phyloP scores from a whole-genome alignment of 2,888 invertebrate species.

The Catotricha subobsoleta region DNA sequence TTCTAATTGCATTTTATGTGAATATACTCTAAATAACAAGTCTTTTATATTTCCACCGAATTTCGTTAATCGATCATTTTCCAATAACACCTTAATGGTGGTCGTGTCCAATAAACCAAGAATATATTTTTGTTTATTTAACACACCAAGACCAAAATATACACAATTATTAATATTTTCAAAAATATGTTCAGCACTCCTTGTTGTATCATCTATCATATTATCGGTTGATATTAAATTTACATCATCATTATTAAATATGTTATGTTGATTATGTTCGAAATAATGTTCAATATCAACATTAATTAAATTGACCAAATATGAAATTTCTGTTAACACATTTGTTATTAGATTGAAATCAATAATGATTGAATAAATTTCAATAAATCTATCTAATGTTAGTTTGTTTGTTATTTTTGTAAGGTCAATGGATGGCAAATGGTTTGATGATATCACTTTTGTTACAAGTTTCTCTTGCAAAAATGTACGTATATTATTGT shows the following conservation, averaged over 20 bases:
- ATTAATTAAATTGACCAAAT: slow-evolving; percentile 23
- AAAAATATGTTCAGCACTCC: not conserved
- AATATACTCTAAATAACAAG: slow-evolving; percentile 16
- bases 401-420: slow-evolving; percentile 15
- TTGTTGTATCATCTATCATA: not conserved
- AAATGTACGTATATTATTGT: slow-evolving; percentile 1
- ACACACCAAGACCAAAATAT: slow-evolving; percentile 51
- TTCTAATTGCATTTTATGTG: slow-evolving; percentile 19
- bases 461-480: not conserved
- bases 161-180: slow-evolving; percentile 45
- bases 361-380: slow-evolving; percentile 23
- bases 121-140: slow-evolving; percentile 39
- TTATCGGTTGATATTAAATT: not conserved
- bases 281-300: slow-evolving; percentile 6
- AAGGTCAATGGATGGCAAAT: slow-evolving; percentile 13
- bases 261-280: slow-evolving; percentile 5
- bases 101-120: slow-evolving; percentile 32
- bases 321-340: slow-evolving; percentile 24
- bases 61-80: slow-evolving; percentile 42
- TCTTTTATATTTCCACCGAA: slow-evolving; percentile 36
- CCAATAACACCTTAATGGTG: slow-evolving; percentile 46
- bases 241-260: too few relatives aligned
- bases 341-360: slow-evolving; percentile 25
- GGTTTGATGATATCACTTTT: not conserved
- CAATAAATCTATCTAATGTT: slow-evolving; percentile 18